phyloP scores from a whole-genome alignment of 2,888 invertebrate species.

The Formica aserva region DNA sequence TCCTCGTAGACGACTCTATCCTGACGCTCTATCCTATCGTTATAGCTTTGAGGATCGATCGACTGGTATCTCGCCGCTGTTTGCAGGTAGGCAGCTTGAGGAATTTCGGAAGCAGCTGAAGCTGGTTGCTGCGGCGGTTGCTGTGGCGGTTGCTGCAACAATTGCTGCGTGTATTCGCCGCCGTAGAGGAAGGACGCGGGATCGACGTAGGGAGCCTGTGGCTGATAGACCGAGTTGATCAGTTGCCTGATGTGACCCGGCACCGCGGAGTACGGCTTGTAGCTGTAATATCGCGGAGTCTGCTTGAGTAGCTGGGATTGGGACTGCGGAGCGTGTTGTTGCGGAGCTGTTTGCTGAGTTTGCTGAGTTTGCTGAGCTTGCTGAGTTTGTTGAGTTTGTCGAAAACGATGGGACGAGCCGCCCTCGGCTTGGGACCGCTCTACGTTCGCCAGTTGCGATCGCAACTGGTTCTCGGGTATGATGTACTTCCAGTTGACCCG shows the following conservation, averaged over 20 bases:
- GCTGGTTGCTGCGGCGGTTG: constrained; percentile 38
- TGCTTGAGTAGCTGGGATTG: constrained; percentile 50
- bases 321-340: constrained; percentile 13
- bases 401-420: constrained; percentile 38
- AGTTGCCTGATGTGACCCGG: constrained; percentile 80
- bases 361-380: constrained; percentile 2
- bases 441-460: constrained; percentile 68
- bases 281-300: constrained; percentile 68
- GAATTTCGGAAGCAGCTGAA: constrained; percentile 32
- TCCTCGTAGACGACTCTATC: constrained; percentile 74
- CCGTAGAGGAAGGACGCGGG: constrained; percentile 79
- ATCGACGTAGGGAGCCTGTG: constrained; percentile 80
- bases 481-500: constrained; percentile 80
- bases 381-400: not conserved
- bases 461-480: constrained; percentile 76
- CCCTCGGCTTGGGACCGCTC: constrained; percentile 71
- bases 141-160: constrained; percentile 36
- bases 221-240: constrained; percentile 75
- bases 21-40: constrained; percentile 61
- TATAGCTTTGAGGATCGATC: constrained; percentile 49
- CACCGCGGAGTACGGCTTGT: constrained; percentile 78
- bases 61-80: constrained; percentile 48
- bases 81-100: constrained; percentile 46
- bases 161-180: constrained; percentile 21
- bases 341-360: not conserved